Conservation (phyloP, 2,113 vertebrate genomes). For the Columba janthina region DNA sequence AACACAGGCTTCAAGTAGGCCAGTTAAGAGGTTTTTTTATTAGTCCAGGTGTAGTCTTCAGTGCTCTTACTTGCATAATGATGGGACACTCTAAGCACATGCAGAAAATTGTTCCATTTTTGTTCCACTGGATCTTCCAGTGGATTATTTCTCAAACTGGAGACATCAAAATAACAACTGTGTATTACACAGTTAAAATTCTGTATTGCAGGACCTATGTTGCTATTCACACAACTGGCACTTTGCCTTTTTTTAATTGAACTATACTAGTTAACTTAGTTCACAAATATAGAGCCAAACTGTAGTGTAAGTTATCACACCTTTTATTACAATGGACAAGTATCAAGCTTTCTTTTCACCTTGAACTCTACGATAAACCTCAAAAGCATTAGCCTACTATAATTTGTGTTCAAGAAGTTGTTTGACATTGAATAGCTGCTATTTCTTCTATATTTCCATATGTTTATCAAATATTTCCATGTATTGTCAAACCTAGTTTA, state of each 20-base stretch:
- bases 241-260: neutral
- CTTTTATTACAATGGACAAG: neutral
- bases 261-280: neutral
- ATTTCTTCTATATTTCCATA: neutral
- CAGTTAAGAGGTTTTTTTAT: neutral
- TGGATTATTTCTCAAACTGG: neutral
- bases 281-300: neutral
- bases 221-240: neutral
- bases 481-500: neutral
- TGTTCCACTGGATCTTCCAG: neutral
- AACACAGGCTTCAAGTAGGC: neutral
- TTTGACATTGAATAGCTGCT: neutral
- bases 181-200: neutral
- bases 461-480: neutral
- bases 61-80: neutral
- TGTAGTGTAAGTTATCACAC: neutral
- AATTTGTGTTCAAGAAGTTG: neutral
- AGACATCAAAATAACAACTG: neutral
- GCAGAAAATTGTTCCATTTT: neutral
- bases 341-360: neutral
- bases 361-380: neutral
- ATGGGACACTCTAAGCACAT: neutral
- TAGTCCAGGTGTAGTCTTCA: neutral
- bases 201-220: fast-evolving
- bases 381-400: neutral